These are phyloP conservation scores for Tricholaema leucomelas DNA, from an alignment of 2,113 vertebrate genomes.

Conservation along the genomic window DNA sequence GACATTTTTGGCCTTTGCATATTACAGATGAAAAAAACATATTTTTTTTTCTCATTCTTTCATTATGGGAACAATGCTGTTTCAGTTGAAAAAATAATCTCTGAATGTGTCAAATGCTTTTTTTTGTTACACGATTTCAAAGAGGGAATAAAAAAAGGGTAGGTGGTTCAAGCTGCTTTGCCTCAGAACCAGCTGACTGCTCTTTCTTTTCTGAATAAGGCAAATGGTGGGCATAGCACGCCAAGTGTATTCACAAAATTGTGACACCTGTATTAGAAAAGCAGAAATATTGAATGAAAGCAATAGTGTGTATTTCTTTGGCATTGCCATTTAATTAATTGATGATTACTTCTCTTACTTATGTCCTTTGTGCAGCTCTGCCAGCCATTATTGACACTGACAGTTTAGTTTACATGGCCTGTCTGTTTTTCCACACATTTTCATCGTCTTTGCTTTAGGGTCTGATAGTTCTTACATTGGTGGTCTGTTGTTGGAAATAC, in stretches of 20 bases:
- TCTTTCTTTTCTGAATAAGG: neutral
- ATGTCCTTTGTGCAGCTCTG: neutral
- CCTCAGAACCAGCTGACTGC: neutral
- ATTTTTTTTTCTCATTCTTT: neutral
- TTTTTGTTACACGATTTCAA: neutral
- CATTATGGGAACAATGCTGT: neutral
- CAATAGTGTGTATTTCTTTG: neutral
- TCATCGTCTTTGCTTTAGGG: neutral
- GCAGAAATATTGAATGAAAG: neutral
- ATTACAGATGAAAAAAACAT: neutral
- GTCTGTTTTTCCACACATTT: fast-evolving
- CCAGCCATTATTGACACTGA: neutral
- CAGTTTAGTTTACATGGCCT: neutral
- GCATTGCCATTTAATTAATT: neutral
- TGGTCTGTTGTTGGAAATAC: neutral
- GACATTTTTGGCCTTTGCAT: neutral
- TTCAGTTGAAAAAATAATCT: neutral
- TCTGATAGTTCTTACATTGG: neutral
- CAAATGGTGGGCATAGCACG: neutral
- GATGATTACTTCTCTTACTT: neutral
- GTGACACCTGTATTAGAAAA: neutral
- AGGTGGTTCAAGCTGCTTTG: neutral
- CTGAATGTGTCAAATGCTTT: neutral
- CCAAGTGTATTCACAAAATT: neutral
- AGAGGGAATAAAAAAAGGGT: neutral